These are phyloP conservation scores for Polyommatus icarus DNA, from an alignment of 2,888 invertebrate genomes.

Conservation along the genomic window DNA sequence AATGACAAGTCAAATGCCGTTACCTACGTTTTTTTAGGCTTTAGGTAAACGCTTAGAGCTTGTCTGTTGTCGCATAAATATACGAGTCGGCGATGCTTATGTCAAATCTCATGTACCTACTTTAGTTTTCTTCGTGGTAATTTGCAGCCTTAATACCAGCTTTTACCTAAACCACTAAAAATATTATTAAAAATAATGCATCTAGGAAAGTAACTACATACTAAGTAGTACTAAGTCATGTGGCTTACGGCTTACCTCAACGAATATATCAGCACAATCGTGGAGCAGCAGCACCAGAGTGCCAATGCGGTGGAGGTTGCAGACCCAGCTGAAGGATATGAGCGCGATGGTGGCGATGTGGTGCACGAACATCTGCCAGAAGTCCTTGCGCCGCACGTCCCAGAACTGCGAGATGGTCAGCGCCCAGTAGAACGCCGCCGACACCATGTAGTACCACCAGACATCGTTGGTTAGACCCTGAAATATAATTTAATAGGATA, in stretches of 20 bases:
- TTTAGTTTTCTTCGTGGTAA: no score
- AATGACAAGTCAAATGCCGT: no score
- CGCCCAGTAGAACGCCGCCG: constrained; percentile 97
- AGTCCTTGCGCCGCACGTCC: constrained; percentile 95
- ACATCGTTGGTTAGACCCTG: constrained; percentile 90
- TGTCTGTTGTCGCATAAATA: no score
- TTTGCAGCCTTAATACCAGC: no score
- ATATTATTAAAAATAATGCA: no score
- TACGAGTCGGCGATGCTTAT: no score
- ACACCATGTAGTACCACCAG: constrained; percentile 99
- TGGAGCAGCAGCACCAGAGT: constrained; percentile 93
- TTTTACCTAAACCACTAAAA: no score
- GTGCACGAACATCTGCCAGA: constrained; percentile 96
- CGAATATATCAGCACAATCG: constrained; percentile 93
- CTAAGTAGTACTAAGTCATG: no score
- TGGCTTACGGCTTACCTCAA: constrained; percentile 84
- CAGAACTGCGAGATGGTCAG: constrained; percentile 95
- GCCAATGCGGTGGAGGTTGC: constrained; percentile 95
- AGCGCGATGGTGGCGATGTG: constrained; percentile 96
- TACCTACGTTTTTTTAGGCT: no score
- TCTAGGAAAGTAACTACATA: no score
- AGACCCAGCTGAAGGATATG: constrained; percentile 96
- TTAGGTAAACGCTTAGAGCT: no score
- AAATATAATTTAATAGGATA: not conserved
- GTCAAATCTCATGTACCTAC: no score